Conservation (phyloP, 2,113 vertebrate genomes). For the Alaudala cheleensis region DNA sequence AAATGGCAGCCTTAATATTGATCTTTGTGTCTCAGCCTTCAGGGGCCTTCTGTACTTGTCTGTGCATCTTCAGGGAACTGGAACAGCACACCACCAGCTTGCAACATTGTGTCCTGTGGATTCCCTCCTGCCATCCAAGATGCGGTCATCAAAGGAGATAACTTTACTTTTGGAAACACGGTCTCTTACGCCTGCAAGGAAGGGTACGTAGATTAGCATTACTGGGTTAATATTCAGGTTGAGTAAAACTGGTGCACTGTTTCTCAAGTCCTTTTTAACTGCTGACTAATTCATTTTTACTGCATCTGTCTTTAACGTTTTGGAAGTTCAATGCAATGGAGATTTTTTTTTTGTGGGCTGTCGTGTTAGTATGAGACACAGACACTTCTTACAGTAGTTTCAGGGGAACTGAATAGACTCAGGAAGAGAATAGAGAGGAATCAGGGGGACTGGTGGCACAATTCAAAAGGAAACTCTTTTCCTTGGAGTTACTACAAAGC, state of each 20-base stretch:
- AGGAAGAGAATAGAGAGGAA: neutral
- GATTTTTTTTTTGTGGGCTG: neutral
- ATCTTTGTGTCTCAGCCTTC: slow-evolving; percentile 78
- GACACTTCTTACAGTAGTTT: neutral
- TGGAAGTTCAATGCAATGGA: neutral
- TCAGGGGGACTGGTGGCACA: neutral
- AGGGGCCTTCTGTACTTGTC: slow-evolving; percentile 82
- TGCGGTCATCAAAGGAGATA: slow-evolving; percentile 76
- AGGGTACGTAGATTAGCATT: slow-evolving; percentile 81
- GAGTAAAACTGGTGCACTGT: neutral
- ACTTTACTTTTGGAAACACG: slow-evolving; percentile 85
- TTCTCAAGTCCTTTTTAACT: neutral
- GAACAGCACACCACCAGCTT: slow-evolving; percentile 83
- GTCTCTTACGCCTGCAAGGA: slow-evolving; percentile 92
- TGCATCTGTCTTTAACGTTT: neutral
- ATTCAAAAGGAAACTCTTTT: neutral
- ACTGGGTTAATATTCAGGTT: neutral
- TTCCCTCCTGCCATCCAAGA: slow-evolving; percentile 85
- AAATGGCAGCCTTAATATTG: neutral
- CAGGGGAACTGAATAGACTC: neutral
- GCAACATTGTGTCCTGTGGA: slow-evolving; percentile 81
- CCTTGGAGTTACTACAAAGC: neutral
- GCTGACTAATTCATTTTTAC: neutral
- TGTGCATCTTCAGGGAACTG: slow-evolving; percentile 88
- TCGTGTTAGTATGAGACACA: neutral